A percentile compares a stretch with the other conserved stretches of the same genome.
phyloP scores from a whole-genome alignment of 92 coral and sea anemone species.

The Heteractis magnifica region DNA sequence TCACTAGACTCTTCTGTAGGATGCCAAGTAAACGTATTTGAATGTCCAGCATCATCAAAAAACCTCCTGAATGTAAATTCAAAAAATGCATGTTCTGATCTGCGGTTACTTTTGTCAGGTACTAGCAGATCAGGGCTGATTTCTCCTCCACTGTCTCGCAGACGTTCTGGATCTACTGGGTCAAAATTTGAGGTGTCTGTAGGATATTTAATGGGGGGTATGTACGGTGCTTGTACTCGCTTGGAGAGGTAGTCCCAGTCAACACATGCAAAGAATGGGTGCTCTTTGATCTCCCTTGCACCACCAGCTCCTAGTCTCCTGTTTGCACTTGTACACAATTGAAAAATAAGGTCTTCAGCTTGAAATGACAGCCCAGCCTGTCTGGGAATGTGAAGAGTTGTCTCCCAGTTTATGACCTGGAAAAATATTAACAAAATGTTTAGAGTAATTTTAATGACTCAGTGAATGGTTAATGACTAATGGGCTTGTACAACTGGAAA shows the following conservation, averaged over 20 bases:
- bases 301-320: constrained; percentile 83
- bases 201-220: constrained; percentile 75
- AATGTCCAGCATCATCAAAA: constrained; percentile 73
- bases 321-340: constrained; percentile 84
- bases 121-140: constrained; percentile 41
- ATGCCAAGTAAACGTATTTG: constrained; percentile 33
- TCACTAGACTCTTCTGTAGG: constrained; percentile 68
- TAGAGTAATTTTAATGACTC: background rate
- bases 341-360: constrained; percentile 85
- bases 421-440: background rate
- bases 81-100: constrained; percentile 95
- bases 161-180: constrained; percentile 85
- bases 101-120: constrained; percentile 51
- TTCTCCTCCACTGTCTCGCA: constrained; percentile 57
- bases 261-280: constrained; percentile 82
- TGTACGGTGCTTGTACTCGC: constrained; percentile 71
- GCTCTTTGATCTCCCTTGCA: constrained; percentile 82
- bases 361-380: constrained; percentile 70
- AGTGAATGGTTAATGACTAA: background rate
- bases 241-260: constrained; percentile 87
- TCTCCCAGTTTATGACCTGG: constrained; percentile 94
- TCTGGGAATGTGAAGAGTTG: constrained; percentile 75
- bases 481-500: background rate
- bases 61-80: constrained; percentile 97
- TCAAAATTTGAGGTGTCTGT: constrained; percentile 96